phyloP scores from a whole-genome alignment of 1,140 invertebrate genomes.

The Steinernema feltiae region DNA sequence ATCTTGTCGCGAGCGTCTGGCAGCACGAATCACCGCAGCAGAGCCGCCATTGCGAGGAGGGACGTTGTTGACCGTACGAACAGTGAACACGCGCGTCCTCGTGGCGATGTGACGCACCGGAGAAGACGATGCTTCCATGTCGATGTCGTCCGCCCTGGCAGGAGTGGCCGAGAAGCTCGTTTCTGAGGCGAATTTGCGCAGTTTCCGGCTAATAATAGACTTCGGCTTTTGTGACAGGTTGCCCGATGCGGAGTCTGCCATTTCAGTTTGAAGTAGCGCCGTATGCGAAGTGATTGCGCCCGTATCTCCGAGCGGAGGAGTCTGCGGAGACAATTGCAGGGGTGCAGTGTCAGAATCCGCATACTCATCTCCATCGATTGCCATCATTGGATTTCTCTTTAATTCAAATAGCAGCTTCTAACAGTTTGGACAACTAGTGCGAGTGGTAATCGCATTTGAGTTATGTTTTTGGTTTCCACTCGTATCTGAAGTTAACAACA shows the following conservation, averaged over 20 bases:
- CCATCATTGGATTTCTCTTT: neutral
- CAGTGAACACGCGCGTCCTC: slow-evolving; percentile 31
- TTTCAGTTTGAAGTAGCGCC: slow-evolving; percentile 22
- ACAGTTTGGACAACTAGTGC: neutral
- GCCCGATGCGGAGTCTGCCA: slow-evolving; percentile 18
- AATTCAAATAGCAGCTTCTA: neutral
- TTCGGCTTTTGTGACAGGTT: slow-evolving; percentile 30
- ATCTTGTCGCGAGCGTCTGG: slow-evolving; percentile 34
- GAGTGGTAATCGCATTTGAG: neutral
- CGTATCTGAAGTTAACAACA: slow-evolving; percentile 6
- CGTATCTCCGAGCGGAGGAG: slow-evolving; percentile 12
- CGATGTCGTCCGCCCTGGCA: slow-evolving; percentile 20
- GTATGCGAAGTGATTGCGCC: slow-evolving; percentile 21
- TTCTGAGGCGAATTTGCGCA: slow-evolving; percentile 46
- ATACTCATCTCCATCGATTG: slow-evolving; percentile 13
- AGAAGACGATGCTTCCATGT: slow-evolving; percentile 17
- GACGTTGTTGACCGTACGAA: slow-evolving; percentile 22
- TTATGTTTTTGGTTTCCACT: neutral
- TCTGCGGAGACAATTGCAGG: neutral
- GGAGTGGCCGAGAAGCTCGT: slow-evolving; percentile 39
- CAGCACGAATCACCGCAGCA: neutral
- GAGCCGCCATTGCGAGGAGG: slow-evolving; percentile 10
- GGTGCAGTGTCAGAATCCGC: slow-evolving; percentile 12
- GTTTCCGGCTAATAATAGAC: slow-evolving; percentile 36
- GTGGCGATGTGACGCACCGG: slow-evolving; percentile 16